Evolutionary conservation across 2,888 invertebrate species (phyloP).

Genomic region (Macrostomum cliftonense): DNA sequence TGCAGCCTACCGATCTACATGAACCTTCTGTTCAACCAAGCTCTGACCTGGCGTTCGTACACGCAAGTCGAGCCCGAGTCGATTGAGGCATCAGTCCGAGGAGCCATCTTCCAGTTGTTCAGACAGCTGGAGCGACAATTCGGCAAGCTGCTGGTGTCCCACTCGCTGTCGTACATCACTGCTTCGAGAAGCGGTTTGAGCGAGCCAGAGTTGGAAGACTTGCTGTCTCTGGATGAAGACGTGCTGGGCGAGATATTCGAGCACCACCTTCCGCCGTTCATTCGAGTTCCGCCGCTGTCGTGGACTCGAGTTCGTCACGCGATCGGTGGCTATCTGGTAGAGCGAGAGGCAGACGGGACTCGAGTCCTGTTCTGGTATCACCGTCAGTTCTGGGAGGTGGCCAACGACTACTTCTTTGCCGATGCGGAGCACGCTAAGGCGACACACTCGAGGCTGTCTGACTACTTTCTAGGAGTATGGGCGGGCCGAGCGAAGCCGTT

Average conservation of each 20-base stretch:
- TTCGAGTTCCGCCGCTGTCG: slow-evolving; percentile 21
- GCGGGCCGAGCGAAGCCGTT: slow-evolving; percentile 60
- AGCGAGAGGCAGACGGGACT: slow-evolving; percentile 18
- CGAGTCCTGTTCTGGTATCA: slow-evolving; percentile 16
- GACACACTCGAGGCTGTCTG: slow-evolving; percentile 13
- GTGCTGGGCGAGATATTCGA: slow-evolving; percentile 9
- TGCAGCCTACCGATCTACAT: slow-evolving; percentile 90
- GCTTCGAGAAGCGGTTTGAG: slow-evolving; percentile 17
- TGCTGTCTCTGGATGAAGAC: slow-evolving; percentile 16
- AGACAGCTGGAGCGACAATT: slow-evolving; percentile 78
- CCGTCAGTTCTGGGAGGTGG: slow-evolving; percentile 14
- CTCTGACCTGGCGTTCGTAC: slow-evolving; percentile 87
- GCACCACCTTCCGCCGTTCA: slow-evolving; percentile 17
- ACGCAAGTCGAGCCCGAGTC: slow-evolving; percentile 78
- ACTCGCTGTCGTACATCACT: slow-evolving; percentile 17
- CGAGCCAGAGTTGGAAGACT: slow-evolving; percentile 18
- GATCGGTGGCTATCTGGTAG: slow-evolving; percentile 17
- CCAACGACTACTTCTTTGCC: slow-evolving; percentile 11
- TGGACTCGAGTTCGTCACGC: slow-evolving; percentile 16
- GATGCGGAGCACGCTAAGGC: slow-evolving; percentile 1
- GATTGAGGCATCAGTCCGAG: slow-evolving; percentile 80
- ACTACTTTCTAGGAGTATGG: slow-evolving; percentile 11
- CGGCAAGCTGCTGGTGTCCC: neutral
- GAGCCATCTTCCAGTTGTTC: slow-evolving; percentile 89
- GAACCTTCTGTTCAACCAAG: slow-evolving; percentile 87